Conservation (phyloP, 2,797 vertebrate species). For the Propithecus deckenii region DNA sequence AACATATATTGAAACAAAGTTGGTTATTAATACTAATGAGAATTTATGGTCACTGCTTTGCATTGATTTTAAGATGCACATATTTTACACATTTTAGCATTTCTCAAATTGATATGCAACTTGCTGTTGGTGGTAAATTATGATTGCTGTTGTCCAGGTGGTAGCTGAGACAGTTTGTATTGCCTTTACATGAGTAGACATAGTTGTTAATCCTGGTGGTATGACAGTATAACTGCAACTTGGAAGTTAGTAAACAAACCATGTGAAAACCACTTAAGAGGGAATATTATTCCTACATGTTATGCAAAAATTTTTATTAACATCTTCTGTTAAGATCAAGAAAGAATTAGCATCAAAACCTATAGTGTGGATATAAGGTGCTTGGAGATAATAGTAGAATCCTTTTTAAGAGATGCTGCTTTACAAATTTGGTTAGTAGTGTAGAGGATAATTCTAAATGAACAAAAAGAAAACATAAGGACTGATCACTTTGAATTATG, state of each 20-base stretch:
- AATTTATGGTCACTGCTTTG: neutral
- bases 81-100: neutral
- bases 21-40: neutral
- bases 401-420: neutral
- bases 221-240: neutral
- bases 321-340: neutral
- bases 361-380: neutral
- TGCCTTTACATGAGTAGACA: neutral
- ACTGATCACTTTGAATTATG: neutral
- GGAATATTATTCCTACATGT: neutral
- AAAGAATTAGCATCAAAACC: neutral
- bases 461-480: neutral
- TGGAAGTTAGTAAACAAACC: neutral
- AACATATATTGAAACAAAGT: neutral
- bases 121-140: neutral
- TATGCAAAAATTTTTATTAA: neutral
- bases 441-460: neutral
- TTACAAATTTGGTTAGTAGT: neutral
- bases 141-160: neutral
- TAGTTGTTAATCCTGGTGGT: neutral
- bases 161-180: neutral
- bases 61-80: neutral
- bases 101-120: neutral
- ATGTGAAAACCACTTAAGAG: neutral
- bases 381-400: neutral